A percentile compares a stretch with the other conserved stretches of the same genome.
phyloP scores from a whole-genome alignment of 2,113 vertebrate genomes.

The Hoplias malabaricus region DNA sequence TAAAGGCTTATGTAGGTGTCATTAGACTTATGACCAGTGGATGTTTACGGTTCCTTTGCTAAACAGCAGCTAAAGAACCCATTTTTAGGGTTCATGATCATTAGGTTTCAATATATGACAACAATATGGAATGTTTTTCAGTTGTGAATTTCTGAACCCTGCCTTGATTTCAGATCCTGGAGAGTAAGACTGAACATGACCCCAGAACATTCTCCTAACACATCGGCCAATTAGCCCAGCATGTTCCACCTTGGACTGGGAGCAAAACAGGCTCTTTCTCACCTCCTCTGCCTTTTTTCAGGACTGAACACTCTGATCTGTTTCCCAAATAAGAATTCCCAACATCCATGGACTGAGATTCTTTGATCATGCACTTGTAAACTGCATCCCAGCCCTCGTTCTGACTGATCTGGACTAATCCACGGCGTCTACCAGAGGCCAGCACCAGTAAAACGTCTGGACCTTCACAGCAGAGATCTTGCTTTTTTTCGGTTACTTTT shows the following conservation, averaged over 20 bases:
- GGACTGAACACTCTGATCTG: neutral
- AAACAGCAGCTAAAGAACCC: too few species aligned
- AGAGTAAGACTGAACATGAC: neutral
- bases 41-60: too few species aligned
- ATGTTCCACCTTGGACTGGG: neutral
- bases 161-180: neutral
- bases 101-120: too few species aligned
- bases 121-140: too few species aligned
- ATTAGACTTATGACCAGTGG: too few species aligned
- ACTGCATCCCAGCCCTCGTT: neutral
- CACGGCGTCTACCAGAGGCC: neutral
- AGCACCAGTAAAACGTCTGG: constrained; percentile 18
- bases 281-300: neutral
- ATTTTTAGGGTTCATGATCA: too few species aligned
- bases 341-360: neutral
- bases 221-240: neutral
- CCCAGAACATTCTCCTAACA: neutral
- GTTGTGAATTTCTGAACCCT: neutral
- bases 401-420: neutral
- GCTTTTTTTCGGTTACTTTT: neutral
- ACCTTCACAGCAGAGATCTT: neutral
- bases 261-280: neutral
- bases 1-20: too few species aligned
- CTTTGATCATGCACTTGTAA: constrained; percentile 18
- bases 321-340: neutral